Percentiles rank a stretch among this genome's conserved stretches.
Conservation (phyloP, 2,888 invertebrate species). For the Phyto melanocephala region DNA sequence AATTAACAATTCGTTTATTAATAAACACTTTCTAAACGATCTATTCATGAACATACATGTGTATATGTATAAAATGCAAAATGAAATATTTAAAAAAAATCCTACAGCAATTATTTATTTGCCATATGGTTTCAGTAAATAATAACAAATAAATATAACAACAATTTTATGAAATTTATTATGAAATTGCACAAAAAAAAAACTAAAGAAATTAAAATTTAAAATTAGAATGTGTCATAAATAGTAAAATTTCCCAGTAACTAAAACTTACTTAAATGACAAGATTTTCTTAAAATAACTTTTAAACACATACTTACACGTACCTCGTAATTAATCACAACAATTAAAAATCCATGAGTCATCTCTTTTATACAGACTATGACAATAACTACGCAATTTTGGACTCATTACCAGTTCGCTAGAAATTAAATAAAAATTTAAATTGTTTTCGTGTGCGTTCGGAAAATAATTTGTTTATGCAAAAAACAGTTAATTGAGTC, state of each 20-base stretch:
- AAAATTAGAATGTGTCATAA: not conserved
- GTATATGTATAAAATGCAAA: not conserved
- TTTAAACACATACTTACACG: not conserved
- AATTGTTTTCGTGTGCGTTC: too few species aligned
- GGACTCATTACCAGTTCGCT: not conserved
- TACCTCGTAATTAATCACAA: not conserved
- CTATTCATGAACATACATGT: too few species aligned
- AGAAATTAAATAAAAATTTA: not conserved
- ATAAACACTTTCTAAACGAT: slow-evolving; percentile 42
- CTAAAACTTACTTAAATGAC: not conserved
- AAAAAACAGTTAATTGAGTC: slow-evolving; percentile 26
- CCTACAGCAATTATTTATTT: slow-evolving; percentile 24
- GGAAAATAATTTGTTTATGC: not conserved
- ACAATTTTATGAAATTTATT: not conserved
- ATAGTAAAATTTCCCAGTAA: not conserved
- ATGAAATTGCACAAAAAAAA: not conserved
- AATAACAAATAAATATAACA: not conserved
- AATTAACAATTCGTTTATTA: slow-evolving; percentile 46
- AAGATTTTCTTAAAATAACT: not conserved
- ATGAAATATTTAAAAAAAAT: slow-evolving; percentile 11
- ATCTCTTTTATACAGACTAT: not conserved
- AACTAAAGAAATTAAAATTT: not conserved
- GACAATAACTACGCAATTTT: not conserved
- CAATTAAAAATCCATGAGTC: not conserved
- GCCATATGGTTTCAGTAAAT: slow-evolving; percentile 22